Evolutionary conservation across 2,797 vertebrate genomes (phyloP).

Genomic region (Anniella stebbinsi): DNA sequence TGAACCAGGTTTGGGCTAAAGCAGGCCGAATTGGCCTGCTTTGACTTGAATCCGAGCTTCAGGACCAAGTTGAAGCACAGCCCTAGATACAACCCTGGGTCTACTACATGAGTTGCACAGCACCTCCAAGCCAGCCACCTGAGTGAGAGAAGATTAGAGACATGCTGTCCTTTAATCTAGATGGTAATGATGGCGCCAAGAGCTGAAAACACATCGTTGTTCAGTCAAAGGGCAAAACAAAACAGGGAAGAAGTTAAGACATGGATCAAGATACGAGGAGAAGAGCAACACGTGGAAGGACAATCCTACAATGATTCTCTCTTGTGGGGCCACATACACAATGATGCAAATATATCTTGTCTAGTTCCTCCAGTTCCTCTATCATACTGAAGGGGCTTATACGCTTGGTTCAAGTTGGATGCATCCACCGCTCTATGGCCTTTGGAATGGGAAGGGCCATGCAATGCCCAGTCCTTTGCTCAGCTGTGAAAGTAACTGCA

Average conservation of each 20-base stretch:
- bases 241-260: background rate
- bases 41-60: too few species aligned
- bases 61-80: too few species aligned
- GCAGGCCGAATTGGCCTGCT: too few species aligned
- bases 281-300: background rate
- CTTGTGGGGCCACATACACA: background rate
- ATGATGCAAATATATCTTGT: background rate
- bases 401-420: background rate
- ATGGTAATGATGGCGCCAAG: background rate
- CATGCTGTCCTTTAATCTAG: background rate
- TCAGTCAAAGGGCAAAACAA: background rate
- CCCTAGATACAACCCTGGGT: too few species aligned
- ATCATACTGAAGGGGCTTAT: background rate
- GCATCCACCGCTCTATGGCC: too few species aligned
- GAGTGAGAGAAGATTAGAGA: background rate
- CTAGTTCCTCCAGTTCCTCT: background rate
- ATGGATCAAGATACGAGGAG: background rate
- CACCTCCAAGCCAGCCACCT: background rate
- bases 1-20: too few species aligned
- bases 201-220: too few species aligned
- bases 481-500: background rate
- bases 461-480: background rate
- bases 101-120: background rate
- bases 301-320: background rate
- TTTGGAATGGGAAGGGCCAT: too few species aligned